These are phyloP conservation scores for Onthophagus taurus DNA, from an alignment of 1,140 invertebrate species.

Conservation along the genomic window DNA sequence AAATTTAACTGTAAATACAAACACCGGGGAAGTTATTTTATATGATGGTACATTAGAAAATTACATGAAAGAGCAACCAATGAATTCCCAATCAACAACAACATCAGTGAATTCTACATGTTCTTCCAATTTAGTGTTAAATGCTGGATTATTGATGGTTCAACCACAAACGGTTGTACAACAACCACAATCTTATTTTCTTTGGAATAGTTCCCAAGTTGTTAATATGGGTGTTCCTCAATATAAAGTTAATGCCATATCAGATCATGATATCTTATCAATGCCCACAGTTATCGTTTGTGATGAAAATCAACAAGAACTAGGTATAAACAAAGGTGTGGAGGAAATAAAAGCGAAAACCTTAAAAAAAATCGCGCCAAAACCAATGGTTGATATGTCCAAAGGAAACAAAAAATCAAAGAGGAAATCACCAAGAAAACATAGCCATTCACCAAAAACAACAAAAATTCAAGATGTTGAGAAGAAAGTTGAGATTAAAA, in stretches of 20 bases:
- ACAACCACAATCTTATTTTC: conserved; percentile 3
- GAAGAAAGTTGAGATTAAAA: too few species aligned
- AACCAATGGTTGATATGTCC: not conserved
- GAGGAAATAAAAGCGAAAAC: not conserved
- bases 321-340: not conserved
- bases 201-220: conserved; percentile 5
- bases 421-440: not conserved
- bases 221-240: conserved; percentile 10
- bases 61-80: conserved; percentile 18
- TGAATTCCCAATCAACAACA: conserved; percentile 3
- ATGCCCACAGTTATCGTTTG: conserved; percentile 29
- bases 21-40: conserved; percentile 7
- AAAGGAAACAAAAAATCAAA: too few species aligned
- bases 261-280: conserved; percentile 25
- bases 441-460: too few species aligned
- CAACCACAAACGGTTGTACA: conserved; percentile 1
- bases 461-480: conserved; percentile 3
- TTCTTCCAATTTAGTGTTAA: conserved; percentile 6
- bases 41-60: conserved; percentile 17
- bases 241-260: conserved; percentile 14
- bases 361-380: conserved; percentile 5
- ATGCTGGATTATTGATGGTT: conserved; percentile 11
- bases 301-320: conserved; percentile 16
- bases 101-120: not conserved
- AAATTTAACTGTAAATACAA: conserved; percentile 10